Percentiles rank a stretch among this genome's conserved stretches.
phyloP scores from a whole-genome alignment of 2,797 vertebrate species.

The Agapornis canus region DNA sequence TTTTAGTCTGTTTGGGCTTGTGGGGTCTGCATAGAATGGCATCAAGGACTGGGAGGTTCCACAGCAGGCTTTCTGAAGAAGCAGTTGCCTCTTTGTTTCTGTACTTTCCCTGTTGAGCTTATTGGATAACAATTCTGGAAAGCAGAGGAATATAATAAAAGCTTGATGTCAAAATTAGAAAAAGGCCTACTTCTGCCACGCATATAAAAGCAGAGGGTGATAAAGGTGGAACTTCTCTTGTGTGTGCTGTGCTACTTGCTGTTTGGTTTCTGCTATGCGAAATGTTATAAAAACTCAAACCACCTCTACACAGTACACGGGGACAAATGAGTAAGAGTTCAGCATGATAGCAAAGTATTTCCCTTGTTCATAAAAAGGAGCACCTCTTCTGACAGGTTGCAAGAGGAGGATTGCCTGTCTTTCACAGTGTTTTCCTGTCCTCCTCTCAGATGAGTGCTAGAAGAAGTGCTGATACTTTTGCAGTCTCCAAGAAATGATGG shows the following conservation, averaged over 20 bases:
- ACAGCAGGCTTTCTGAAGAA: not conserved
- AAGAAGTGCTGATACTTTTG: not conserved
- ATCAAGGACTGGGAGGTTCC: accelerated
- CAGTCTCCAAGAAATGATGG: not conserved
- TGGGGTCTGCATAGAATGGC: not conserved
- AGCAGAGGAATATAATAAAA: not conserved
- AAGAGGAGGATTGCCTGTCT: accelerated
- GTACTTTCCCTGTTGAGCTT: not conserved
- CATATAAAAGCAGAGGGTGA: not conserved
- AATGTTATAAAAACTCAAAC: not conserved
- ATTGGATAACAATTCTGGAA: not conserved
- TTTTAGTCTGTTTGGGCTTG: not conserved
- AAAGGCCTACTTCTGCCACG: accelerated
- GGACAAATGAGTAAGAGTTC: not conserved
- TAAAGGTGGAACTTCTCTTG: not conserved
- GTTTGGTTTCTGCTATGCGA: not conserved
- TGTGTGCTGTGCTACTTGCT: not conserved
- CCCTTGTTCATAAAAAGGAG: not conserved
- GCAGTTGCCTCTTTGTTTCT: not conserved
- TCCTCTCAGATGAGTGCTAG: not conserved
- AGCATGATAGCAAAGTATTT: not conserved
- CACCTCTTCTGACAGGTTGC: not conserved
- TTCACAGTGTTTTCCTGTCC: not conserved
- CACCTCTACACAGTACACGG: not conserved
- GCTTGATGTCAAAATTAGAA: not conserved